Evolutionary conservation across 2,113 vertebrate genomes (phyloP).

Genomic region (Sceloporus undulatus): DNA sequence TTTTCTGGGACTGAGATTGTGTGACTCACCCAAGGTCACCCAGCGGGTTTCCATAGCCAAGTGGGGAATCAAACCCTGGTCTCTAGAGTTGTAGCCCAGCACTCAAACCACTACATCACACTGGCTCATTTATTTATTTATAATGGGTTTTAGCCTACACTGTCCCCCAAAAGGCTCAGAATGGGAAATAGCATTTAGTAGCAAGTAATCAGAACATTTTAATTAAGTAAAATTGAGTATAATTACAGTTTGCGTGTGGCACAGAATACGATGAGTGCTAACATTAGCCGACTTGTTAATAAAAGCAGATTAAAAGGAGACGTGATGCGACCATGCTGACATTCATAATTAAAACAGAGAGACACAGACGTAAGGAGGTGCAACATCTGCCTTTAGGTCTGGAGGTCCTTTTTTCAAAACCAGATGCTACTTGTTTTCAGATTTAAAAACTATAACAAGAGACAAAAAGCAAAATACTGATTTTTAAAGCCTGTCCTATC

Average conservation of each 20-base stretch:
- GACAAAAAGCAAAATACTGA: too few relatives aligned
- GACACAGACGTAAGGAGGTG: background rate
- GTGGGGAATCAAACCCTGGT: too few relatives aligned
- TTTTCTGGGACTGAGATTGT: too few relatives aligned
- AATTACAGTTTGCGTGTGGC: conserved; percentile 10
- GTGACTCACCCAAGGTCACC: too few relatives aligned
- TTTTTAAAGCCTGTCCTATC: background rate
- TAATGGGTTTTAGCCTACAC: background rate
- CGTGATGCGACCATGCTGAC: background rate
- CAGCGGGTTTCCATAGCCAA: too few relatives aligned
- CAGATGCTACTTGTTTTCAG: background rate
- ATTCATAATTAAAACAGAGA: background rate
- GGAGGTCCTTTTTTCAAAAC: background rate
- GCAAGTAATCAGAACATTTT: conserved; percentile 23
- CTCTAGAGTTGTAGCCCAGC: too few relatives aligned
- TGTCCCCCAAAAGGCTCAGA: background rate
- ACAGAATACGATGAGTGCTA: conserved; percentile 11
- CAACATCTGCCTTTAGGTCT: background rate
- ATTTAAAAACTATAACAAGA: background rate
- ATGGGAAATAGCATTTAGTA: conserved; percentile 10
- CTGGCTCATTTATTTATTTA: background rate
- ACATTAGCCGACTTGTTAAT: conserved; percentile 6
- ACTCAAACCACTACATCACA: too few relatives aligned
- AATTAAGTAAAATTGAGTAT: conserved; percentile 23
- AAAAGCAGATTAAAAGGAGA: background rate